Base-by-base conservation (phyloP, 2,888 invertebrate species). In the Ganaspis brasiliensis region DNA sequence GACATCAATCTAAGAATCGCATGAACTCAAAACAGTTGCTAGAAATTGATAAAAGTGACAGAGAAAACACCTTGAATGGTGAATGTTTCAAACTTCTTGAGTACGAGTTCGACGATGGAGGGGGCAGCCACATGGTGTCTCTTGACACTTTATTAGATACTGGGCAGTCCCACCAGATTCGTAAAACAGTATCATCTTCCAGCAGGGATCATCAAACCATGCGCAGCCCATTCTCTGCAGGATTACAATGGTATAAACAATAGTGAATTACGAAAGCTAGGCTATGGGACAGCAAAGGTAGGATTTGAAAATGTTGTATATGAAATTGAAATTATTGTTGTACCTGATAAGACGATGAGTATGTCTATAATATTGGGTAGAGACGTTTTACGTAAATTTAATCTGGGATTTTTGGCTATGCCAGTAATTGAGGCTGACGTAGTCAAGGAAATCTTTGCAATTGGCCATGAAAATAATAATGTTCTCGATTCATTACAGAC, bases 281-380 rank as follows among this genome's bases (percentile, higher is more conserved):
- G 52, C 8, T 19, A 16, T n/a, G 19, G 2, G 19, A n/a, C 19
- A 6, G 4, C 16, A 45, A 45, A 45, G 45, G 45, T 45, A 45
- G 16, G 21, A 24, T 57, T 59, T 8, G 59, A 59, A 16, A 35
- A 59, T 59, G 0, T 59, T 59, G 35, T n/a, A 31, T 19, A 19
- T 24, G 10, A 59, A 31, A 24, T 59, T 16, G 6, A 59, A 59
- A 4, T 59, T 14, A 31, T 59, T 31, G 59, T 59, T 24, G 31
- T 59, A 6, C 35, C 59, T 14, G 12, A 59, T n/a, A 24, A 59
- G 4, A 59, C 59, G 6, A 59, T 59, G 26, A 21, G 10, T 24
- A 24, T n/a, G 8, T 59, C 59, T 12, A 10, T 59, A 6, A 10
- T 59, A 16, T 59, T 59, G 26, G 59, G 59, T 35, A 21, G 59